Conservation (phyloP, 1,140 invertebrate genomes). For the Tribolium castaneum region DNA sequence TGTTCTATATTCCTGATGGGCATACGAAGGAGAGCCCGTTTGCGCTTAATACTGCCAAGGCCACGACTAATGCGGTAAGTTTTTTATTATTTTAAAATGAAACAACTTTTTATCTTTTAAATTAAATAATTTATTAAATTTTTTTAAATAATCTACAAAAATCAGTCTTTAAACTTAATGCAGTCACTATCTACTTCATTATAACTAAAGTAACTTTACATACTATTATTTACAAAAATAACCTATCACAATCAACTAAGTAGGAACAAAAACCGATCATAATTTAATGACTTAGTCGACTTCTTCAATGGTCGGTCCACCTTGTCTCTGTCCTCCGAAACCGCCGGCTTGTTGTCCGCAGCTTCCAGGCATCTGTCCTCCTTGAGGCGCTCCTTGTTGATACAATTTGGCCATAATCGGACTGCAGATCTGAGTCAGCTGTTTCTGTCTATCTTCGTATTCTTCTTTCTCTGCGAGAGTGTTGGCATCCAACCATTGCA, state of each 20-base stretch:
- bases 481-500: slow-evolving; percentile 70
- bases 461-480: slow-evolving; percentile 79
- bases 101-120: not conserved
- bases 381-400: slow-evolving; percentile 62
- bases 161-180: not conserved
- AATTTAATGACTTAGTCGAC: slow-evolving; percentile 65
- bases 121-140: not conserved
- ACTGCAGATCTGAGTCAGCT: slow-evolving; percentile 74
- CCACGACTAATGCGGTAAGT: not conserved
- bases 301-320: slow-evolving; percentile 75
- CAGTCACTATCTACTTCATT: not conserved
- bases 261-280: not conserved
- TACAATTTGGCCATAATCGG: slow-evolving; percentile 82
- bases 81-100: not conserved
- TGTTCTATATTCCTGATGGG: slow-evolving; percentile 95
- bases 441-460: slow-evolving; percentile 77
- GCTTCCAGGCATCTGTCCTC: slow-evolving; percentile 46
- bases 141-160: not conserved
- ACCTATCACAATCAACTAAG: not conserved
- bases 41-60: not conserved
- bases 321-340: slow-evolving; percentile 44
- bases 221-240: not conserved
- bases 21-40: slow-evolving; percentile 81
- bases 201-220: not conserved
- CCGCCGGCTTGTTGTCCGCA: slow-evolving; percentile 61